phyloP scores from a whole-genome alignment of 2,797 vertebrate species.

The Hafferia zeledoni region DNA sequence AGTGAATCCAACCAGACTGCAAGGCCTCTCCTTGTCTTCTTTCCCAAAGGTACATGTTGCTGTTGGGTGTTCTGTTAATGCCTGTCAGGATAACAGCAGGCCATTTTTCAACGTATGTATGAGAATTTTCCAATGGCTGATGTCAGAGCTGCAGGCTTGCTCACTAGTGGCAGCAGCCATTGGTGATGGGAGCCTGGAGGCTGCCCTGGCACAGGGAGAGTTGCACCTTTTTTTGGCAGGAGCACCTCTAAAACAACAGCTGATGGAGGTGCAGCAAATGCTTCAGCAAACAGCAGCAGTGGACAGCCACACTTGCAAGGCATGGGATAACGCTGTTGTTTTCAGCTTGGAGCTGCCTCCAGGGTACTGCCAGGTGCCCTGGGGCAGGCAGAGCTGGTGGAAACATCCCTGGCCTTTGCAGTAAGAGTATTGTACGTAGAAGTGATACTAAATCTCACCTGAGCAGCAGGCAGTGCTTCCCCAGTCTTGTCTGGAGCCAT shows the following conservation, averaged over 20 bases:
- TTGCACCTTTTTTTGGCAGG: background rate
- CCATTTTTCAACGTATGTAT: background rate
- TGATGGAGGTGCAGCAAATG: fast-evolving
- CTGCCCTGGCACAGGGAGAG: background rate
- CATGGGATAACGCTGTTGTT: background rate
- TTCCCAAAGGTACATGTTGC: background rate
- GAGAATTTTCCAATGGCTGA: background rate
- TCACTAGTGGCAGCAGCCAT: background rate
- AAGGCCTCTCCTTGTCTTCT: background rate
- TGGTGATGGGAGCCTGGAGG: background rate
- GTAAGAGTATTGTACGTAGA: fast-evolving
- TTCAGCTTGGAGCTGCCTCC: background rate
- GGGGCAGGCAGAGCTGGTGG: background rate
- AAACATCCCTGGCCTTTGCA: background rate
- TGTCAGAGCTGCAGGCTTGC: fast-evolving
- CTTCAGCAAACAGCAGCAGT: background rate
- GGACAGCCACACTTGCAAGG: background rate
- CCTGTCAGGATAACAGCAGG: background rate
- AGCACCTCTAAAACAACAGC: background rate
- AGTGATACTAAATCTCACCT: background rate
- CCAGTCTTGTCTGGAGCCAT: background rate
- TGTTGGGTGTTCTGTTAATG: background rate
- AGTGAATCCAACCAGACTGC: background rate
- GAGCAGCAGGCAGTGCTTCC: background rate
- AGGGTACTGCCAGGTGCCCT: background rate